phyloP scores from a whole-genome alignment of 2,888 invertebrate species.

The Synergus gifuensis region DNA sequence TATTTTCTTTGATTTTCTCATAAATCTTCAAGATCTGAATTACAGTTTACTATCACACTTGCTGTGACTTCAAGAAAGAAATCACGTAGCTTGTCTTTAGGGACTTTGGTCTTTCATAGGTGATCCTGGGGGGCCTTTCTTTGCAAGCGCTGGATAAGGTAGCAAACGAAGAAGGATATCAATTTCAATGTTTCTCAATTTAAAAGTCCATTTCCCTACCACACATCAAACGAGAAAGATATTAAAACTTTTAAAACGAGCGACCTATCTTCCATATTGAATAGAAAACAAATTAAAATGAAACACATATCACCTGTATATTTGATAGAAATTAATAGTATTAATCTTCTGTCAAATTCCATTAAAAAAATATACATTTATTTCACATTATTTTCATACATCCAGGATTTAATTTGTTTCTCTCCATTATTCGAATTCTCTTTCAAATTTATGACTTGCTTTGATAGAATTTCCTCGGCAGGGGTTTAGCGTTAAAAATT shows the following conservation, averaged over 20 bases:
- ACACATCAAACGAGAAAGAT: conserved; percentile 47
- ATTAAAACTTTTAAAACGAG: not conserved
- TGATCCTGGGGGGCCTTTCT: conserved; percentile 41
- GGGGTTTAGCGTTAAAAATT: too few species aligned
- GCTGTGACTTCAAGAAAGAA: conserved; percentile 48
- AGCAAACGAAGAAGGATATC: conserved; percentile 69
- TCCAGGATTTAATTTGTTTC: too few species aligned
- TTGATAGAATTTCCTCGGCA: too few species aligned
- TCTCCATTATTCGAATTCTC: too few species aligned
- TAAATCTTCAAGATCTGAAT: not conserved
- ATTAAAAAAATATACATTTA: too few species aligned
- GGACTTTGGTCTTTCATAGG: conserved; percentile 49
- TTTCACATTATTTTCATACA: too few species aligned
- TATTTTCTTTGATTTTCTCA: not conserved
- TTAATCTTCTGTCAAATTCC: too few species aligned
- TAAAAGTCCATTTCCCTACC: conserved; percentile 57
- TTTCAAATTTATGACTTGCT: too few species aligned
- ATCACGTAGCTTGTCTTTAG: conserved; percentile 54
- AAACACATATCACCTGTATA: too few species aligned
- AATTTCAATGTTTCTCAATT: conserved; percentile 66
- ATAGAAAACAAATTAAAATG: not conserved
- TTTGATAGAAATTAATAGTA: too few species aligned
- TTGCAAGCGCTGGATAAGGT: conserved; percentile 50
- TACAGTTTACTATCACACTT: not conserved
- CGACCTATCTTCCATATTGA: not conserved